Percentiles rank a stretch among this genome's conserved stretches.
Conservation (phyloP, 2,888 invertebrate species). For the Cheilosia vulpina region DNA sequence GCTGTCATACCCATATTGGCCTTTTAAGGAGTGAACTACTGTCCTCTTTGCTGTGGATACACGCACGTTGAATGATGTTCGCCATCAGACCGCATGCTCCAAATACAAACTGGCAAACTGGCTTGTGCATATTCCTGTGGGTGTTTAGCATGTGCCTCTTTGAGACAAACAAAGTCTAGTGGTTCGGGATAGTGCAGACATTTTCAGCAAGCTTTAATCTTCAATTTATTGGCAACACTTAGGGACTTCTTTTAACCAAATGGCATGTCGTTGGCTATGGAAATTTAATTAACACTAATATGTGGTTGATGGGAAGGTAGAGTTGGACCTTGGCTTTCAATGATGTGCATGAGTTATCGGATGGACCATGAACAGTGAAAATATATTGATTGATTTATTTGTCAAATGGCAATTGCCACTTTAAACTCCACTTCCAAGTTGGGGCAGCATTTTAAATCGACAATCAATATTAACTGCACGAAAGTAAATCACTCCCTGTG, state of each 20-base stretch:
- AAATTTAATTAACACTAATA: constrained; percentile 56
- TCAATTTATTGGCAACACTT: constrained; percentile 38
- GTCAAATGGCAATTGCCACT: too few species aligned
- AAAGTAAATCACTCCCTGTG: too few species aligned
- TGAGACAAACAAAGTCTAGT: constrained; percentile 28
- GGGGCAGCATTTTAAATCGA: too few species aligned
- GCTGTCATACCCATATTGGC: constrained; percentile 25
- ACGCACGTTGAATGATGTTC: constrained; percentile 19
- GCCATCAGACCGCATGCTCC: neutral
- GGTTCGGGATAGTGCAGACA: constrained; percentile 34
- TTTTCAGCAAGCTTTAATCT: constrained; percentile 26
- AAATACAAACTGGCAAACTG: neutral
- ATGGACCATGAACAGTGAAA: too few species aligned
- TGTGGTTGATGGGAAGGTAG: too few species aligned
- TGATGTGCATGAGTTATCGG: too few species aligned
- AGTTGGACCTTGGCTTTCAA: too few species aligned
- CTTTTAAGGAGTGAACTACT: constrained; percentile 49
- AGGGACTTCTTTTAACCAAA: constrained; percentile 41
- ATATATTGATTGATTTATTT: too few species aligned
- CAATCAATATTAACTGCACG: too few species aligned
- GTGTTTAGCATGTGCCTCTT: neutral
- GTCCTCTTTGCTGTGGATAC: constrained; percentile 46
- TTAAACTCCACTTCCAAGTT: too few species aligned
- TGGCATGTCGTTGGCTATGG: constrained; percentile 24
- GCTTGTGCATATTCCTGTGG: neutral